Conservation (phyloP, 2,888 invertebrate species). For the Tiliacea citrago region DNA sequence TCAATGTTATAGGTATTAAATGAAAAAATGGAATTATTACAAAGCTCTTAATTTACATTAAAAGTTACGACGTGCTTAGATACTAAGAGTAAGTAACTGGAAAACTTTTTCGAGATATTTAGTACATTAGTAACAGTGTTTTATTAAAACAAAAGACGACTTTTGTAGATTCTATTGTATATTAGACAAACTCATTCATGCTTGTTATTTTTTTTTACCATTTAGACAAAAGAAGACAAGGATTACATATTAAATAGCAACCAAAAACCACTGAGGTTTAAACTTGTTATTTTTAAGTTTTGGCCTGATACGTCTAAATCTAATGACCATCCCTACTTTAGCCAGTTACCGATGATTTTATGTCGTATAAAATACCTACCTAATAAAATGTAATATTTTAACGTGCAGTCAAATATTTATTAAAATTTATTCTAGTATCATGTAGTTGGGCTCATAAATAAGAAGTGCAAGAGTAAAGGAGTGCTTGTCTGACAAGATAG, state of each 20-base stretch:
- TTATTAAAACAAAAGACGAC: background rate
- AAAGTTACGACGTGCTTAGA: constrained; percentile 28
- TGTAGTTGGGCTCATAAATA: constrained; percentile 80
- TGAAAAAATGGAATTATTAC: constrained; percentile 47
- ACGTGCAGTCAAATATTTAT: constrained; percentile 73
- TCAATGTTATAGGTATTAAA: constrained; percentile 58
- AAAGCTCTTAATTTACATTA: constrained; percentile 34
- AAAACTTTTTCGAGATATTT: background rate
- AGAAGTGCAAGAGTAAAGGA: constrained; percentile 80
- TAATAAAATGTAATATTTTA: constrained; percentile 26
- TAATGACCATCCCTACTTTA: background rate
- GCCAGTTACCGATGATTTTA: background rate
- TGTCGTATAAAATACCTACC: background rate
- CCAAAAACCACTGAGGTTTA: too few relatives aligned
- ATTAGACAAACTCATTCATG: background rate
- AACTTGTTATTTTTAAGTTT: background rate
- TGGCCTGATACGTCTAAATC: background rate
- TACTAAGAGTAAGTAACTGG: background rate
- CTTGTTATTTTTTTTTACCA: too few relatives aligned
- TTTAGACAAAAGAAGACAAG: too few relatives aligned
- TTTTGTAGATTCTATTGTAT: background rate
- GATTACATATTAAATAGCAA: too few relatives aligned
- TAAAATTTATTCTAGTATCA: constrained; percentile 75
- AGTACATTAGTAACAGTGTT: background rate
- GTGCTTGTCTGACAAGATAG: constrained; percentile 86